Base-by-base conservation (phyloP, 2,888 invertebrate species). In the Chymomyza caudatula region DNA sequence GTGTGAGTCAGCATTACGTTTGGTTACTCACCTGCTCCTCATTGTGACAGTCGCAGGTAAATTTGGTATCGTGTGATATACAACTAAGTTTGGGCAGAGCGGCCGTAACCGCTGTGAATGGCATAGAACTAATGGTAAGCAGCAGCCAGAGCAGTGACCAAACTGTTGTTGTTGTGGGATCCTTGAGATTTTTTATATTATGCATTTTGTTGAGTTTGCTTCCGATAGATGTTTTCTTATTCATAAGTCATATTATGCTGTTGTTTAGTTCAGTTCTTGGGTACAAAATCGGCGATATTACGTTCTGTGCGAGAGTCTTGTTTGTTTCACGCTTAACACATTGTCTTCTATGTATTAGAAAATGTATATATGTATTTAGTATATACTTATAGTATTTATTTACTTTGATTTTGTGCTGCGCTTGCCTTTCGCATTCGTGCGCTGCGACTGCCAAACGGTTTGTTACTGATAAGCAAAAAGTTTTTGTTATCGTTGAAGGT, bases 41-140 rank as follows among this genome's bases (percentile, higher is more conserved):
- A 78, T 88, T 86, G 63, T 85, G 81, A 73, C 90, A 91, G 75
- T 91, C 89, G 56, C 90, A 90, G 63, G 88, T 88, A 63, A 86
- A 88, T 69, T 88, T 89, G 13, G 86, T 84, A 47, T 90, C 90
- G 60, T 89, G 88, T 22, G 87, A 78, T 61, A 85, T 82, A 67
- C 90, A 90, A 57, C 60, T 84, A 55, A 89, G 86, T 82, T 88
- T 89, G 56, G 73, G 59, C 37, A 60, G 13, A 19, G 67, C 52
- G 23, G 53, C 22, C 6, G 51, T 51, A 4, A 47, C 17, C 5
- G 52, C 25, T 37, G 47, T 6, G 6, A 49, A 49, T 43, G 29
- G 4, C 25, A 66, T 54, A 19, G 63, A 61, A 29, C 63, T 63
- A 11, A 25, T 37, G 2, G 17, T 13, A 53, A 42, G 59, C 6